Evolutionary conservation across 2,797 vertebrate genomes (phyloP).

Genomic region (Pseudocheirus occidentalis): DNA sequence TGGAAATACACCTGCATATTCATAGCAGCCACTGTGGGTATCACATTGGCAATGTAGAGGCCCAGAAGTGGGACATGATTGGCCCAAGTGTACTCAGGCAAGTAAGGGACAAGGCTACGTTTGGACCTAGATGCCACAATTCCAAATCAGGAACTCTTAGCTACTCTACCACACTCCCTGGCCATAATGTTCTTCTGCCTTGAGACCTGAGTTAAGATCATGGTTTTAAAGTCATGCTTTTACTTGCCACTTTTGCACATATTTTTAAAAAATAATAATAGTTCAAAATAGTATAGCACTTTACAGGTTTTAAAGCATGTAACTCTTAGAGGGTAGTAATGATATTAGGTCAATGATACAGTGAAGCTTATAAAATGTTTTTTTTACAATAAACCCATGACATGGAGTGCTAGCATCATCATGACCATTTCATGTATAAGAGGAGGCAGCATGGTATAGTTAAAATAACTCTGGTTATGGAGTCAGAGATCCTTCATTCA

Average conservation of each 20-base stretch:
- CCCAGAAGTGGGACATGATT: conserved; percentile 24
- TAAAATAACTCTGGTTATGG: neutral
- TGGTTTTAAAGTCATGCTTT: neutral
- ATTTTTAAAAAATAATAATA: neutral
- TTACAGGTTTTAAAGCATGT: neutral
- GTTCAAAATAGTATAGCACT: neutral
- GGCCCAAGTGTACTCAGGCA: neutral
- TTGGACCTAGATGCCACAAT: neutral
- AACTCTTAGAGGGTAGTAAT: neutral
- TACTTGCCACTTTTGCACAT: neutral
- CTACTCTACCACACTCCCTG: neutral
- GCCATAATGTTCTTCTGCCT: conserved; percentile 13
- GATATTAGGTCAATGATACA: neutral
- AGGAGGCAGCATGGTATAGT: neutral
- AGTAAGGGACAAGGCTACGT: neutral
- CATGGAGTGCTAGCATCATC: neutral
- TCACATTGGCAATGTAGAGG: too few relatives aligned
- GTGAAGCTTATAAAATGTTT: neutral
- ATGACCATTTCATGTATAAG: neutral
- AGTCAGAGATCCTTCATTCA: neutral
- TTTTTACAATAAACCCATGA: neutral
- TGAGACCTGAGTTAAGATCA: conserved; percentile 8
- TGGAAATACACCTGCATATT: too few relatives aligned
- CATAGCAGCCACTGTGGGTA: too few relatives aligned
- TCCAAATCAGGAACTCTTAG: conserved; percentile 1